phyloP scores from a whole-genome alignment of 2,888 invertebrate genomes.

The Pristionchus japonicus region DNA sequence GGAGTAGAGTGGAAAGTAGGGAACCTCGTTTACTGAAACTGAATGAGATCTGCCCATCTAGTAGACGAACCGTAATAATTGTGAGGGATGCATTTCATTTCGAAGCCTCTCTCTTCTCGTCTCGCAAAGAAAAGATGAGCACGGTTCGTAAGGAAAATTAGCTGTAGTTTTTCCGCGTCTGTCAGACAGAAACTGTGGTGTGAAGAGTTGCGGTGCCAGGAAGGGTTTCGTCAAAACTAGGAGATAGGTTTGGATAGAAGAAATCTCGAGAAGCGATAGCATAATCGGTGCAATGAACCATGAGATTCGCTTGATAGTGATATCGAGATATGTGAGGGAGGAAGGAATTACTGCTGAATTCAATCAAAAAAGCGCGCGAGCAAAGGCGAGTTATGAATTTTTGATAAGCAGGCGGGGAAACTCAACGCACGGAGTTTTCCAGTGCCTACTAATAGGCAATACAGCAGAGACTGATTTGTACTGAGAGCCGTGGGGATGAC shows the following conservation, averaged over 20 bases:
- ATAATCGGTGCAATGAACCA: slow-evolving; percentile 11
- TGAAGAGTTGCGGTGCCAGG: neutral
- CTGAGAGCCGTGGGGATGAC: no score
- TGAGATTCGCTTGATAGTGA: neutral
- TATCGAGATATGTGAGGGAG: neutral
- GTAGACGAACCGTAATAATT: neutral
- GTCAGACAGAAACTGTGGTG: neutral
- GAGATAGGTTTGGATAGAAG: neutral
- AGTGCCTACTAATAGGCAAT: neutral
- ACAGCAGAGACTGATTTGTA: no score
- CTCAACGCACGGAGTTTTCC: neutral
- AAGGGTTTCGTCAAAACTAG: neutral
- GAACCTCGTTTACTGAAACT: neutral
- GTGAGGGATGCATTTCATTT: slow-evolving; percentile 15
- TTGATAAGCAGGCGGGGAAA: slow-evolving; percentile 8
- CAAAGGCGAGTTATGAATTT: slow-evolving; percentile 24
- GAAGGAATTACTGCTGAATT: neutral
- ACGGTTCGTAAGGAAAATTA: slow-evolving; percentile 9
- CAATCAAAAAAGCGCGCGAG: slow-evolving; percentile 25
- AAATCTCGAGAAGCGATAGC: neutral
- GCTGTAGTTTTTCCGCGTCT: neutral
- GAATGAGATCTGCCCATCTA: neutral
- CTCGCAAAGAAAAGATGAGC: neutral
- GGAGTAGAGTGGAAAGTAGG: neutral
- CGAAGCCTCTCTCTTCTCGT: neutral